Base-by-base conservation (phyloP, 1,140 invertebrate species). In the Saccostrea cuccullata region DNA sequence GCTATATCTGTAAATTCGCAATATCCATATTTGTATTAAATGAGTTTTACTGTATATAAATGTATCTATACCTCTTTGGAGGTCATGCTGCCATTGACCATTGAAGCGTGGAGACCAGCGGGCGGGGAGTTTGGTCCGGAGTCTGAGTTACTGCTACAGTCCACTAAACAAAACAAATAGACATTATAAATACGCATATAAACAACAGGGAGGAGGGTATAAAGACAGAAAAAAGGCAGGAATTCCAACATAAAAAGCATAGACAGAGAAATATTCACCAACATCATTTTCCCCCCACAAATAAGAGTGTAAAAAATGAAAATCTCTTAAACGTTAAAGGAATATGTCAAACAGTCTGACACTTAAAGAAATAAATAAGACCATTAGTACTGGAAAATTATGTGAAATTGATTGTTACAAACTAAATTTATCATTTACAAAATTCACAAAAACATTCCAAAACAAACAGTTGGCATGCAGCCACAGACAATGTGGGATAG, bases 111-210 rank as follows among this genome's bases (percentile, higher is more conserved):
- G 40, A 91, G 90, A 84, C 91, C 91, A 60, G 92, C 89, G 23
- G 94, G 93, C 77, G 97, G 97, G 9, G 97, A 98, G 93, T 97
- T 97, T 87, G 97, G 97, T 70, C 97, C 97, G 67, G 97, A 97
- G 92, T 97, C 97, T n/a, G 97, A 97, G 92, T 97, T 97, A 90
- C 96, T 97, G 90, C 96, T 96, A 89, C 93, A 94, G 47, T 95
- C 95, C 92, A 95, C 95, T 94, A 92, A 67, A 93, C 92, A 60
- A 64, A 89, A 86, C 70, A 84, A 84, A 84, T 3, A 77, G 2
- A 36, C 11, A 77, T 13, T 15, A 15, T 77, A 5, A 77, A 36
- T 30, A 36, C 12, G 3, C 15, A 30, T 5, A 20, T 20, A 64
- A 64, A 17, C 58, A n/a, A n/a, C 13, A 17, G 17, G n/a, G 15